These are phyloP conservation scores for Ficedula albicollis DNA, from an alignment of 2,797 vertebrate genomes.

Conservation along the genomic window DNA sequence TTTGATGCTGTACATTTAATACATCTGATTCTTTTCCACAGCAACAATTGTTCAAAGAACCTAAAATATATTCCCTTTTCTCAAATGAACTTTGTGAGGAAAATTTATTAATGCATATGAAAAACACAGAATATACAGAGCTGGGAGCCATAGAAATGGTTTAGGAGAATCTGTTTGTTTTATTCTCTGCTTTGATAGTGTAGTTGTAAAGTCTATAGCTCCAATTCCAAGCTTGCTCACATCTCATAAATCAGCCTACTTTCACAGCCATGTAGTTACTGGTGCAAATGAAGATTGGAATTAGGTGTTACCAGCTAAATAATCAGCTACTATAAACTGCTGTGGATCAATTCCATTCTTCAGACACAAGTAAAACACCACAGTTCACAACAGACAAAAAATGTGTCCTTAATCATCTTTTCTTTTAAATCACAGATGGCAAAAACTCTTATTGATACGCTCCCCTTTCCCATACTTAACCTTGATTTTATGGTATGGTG, in stretches of 20 bases:
- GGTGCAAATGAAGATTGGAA: neutral
- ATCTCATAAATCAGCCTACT: neutral
- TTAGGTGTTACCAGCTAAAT: neutral
- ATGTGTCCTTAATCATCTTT: neutral
- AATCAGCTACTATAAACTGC: neutral
- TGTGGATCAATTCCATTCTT: neutral
- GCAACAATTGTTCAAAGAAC: neutral
- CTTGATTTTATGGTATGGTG: neutral
- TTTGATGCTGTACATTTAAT: neutral
- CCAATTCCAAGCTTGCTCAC: neutral
- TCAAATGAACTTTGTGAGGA: neutral
- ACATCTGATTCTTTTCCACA: neutral
- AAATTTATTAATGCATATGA: slow-evolving; percentile 4
- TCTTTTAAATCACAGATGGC: neutral
- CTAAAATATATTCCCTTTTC: neutral
- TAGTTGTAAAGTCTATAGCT: neutral
- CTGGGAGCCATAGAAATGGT: neutral
- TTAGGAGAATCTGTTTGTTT: neutral
- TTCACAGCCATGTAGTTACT: neutral
- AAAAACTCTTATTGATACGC: neutral
- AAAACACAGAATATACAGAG: neutral
- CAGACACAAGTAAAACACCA: neutral
- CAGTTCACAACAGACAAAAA: neutral
- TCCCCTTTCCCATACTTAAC: neutral
- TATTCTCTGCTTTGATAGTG: neutral